Percentiles rank a stretch among this genome's conserved stretches.
These are phyloP conservation scores for Dysidea cf. avara DNA, from an alignment of 37 sponge, comb jelly and placozoan species.

Conservation along the genomic window DNA sequence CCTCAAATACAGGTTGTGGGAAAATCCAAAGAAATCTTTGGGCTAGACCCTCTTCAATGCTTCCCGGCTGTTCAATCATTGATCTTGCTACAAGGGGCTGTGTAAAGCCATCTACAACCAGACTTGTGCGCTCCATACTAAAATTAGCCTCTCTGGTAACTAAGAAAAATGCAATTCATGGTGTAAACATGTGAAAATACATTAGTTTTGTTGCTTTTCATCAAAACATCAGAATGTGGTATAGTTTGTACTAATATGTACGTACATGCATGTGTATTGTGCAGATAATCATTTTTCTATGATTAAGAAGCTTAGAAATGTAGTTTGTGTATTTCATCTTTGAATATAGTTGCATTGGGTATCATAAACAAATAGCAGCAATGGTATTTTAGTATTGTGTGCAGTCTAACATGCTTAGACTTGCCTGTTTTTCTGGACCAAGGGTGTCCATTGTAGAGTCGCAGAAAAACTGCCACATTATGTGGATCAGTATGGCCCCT, in stretches of 20 bases:
- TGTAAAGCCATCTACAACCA: constrained; percentile 32
- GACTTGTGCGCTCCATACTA: constrained; percentile 22
- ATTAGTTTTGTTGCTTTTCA: no score
- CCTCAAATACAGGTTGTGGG: constrained; percentile 18
- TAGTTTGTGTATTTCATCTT: no score
- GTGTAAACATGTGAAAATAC: not conserved
- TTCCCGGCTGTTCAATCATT: constrained; percentile 20
- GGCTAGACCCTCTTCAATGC: constrained; percentile 36
- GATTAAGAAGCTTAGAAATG: no score
- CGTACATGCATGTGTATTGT: no score
- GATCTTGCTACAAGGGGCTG: constrained; percentile 30
- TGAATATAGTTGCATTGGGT: no score
- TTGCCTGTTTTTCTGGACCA: constrained; percentile 50
- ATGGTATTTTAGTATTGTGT: no score
- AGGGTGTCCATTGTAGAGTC: constrained; percentile 24
- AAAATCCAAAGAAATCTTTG: constrained; percentile 48
- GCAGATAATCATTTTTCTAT: no score
- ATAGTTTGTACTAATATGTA: no score
- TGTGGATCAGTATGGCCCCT: constrained; percentile 27
- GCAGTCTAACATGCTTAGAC: not conserved
- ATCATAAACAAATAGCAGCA: no score
- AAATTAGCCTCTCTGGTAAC: constrained; percentile 48
- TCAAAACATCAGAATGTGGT: no score
- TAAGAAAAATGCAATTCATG: not conserved
- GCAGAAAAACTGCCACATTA: constrained; percentile 33